These are phyloP conservation scores for Sepioteuthis lessoniana DNA, from an alignment of 2,888 invertebrate species.

Conservation along the genomic window DNA sequence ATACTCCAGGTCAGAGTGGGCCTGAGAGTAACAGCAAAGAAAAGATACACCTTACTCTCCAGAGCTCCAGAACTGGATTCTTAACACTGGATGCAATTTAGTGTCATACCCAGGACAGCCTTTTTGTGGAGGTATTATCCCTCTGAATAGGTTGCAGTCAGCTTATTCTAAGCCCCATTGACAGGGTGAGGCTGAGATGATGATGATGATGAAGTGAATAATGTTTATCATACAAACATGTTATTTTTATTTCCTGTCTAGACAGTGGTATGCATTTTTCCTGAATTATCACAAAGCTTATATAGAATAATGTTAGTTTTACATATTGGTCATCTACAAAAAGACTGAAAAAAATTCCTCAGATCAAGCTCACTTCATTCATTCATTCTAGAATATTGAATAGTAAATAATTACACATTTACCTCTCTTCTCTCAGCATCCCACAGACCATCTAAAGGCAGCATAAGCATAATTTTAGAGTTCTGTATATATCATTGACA, in stretches of 20 bases:
- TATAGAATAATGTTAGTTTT: not conserved
- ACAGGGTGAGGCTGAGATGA: too few relatives aligned
- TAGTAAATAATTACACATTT: not conserved
- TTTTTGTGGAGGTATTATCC: too few relatives aligned
- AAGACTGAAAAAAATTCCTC: not conserved
- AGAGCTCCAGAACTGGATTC: too few relatives aligned
- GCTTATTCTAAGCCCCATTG: too few relatives aligned
- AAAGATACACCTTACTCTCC: too few relatives aligned
- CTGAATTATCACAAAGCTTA: not conserved
- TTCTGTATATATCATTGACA: not conserved
- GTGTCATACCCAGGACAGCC: too few relatives aligned
- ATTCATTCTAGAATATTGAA: conserved; percentile 33
- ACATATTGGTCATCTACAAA: not conserved
- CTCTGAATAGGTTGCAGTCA: too few relatives aligned
- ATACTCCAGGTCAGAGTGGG: too few relatives aligned
- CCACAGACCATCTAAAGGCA: not conserved
- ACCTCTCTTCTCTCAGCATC: not conserved
- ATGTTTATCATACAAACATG: not conserved
- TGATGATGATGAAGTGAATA: too few relatives aligned
- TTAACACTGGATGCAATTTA: too few relatives aligned
- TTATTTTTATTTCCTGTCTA: not conserved
- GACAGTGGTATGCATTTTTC: not conserved
- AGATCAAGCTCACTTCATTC: not conserved
- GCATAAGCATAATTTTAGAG: not conserved
- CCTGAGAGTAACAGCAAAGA: too few relatives aligned